Evolutionary conservation across 2,113 vertebrate species (phyloP).

Genomic region (Aramus guarauna): DNA sequence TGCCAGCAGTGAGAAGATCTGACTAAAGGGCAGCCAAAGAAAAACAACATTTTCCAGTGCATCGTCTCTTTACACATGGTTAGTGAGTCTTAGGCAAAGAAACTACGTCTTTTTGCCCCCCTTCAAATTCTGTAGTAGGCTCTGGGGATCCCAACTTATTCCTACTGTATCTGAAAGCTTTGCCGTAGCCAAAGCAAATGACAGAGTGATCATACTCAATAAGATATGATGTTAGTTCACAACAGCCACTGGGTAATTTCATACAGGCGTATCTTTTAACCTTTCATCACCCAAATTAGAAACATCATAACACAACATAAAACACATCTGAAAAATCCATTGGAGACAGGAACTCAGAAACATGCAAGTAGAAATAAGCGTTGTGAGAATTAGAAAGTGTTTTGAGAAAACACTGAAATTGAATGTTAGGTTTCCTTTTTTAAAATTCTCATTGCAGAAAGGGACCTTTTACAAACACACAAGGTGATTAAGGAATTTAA

Average conservation of each 20-base stretch:
- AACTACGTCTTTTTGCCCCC: neutral
- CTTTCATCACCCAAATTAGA: conserved; percentile 56
- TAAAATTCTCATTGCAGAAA: neutral
- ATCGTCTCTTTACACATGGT: conserved; percentile 31
- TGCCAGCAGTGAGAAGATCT: conserved; percentile 35
- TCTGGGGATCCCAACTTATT: conserved; percentile 16
- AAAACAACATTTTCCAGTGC: conserved; percentile 64
- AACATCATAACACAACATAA: conserved; percentile 47
- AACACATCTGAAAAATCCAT: conserved; percentile 51
- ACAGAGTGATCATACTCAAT: conserved; percentile 41
- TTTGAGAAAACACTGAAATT: conserved; percentile 23
- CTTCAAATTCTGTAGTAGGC: neutral
- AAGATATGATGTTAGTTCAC: conserved; percentile 19
- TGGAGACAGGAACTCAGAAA: neutral
- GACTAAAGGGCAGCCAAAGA: conserved; percentile 63
- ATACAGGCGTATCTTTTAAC: conserved; percentile 46
- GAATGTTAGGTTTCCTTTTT: conserved; percentile 25
- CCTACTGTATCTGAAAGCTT: conserved; percentile 48
- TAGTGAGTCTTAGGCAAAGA: conserved; percentile 30
- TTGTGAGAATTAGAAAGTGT: conserved; percentile 8
- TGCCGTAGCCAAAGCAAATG: conserved; percentile 53
- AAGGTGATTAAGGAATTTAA: neutral
- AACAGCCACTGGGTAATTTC: conserved; percentile 27
- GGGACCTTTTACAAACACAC: conserved; percentile 10
- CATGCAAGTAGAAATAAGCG: neutral